A percentile compares a stretch with the other conserved stretches of the same genome.
These are phyloP conservation scores for Galagoides demidoff DNA, from an alignment of 2,797 vertebrate genomes.

Conservation along the genomic window DNA sequence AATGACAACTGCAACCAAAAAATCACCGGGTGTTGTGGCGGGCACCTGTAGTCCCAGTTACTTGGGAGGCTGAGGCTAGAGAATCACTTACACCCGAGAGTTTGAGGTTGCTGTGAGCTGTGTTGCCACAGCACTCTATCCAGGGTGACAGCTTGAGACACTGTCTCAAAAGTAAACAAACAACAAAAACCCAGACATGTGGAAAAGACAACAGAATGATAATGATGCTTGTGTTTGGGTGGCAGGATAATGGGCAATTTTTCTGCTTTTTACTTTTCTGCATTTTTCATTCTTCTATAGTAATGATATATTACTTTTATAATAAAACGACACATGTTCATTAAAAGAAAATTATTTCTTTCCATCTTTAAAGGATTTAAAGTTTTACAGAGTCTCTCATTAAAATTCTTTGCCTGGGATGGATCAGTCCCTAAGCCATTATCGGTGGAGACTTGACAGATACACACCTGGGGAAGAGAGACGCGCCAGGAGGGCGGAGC, in stretches of 20 bases:
- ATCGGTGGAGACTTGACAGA: slow-evolving; percentile 47
- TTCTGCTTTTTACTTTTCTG: background rate
- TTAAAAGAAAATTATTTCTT: slow-evolving; percentile 69
- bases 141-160: too few relatives aligned
- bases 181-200: background rate
- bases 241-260: background rate
- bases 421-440: slow-evolving; percentile 51
- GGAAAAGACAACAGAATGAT: background rate
- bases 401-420: slow-evolving; percentile 55
- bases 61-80: too few relatives aligned
- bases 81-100: too few relatives aligned
- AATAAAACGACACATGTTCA: slow-evolving; percentile 56
- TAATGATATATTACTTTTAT: slow-evolving; percentile 60
- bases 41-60: too few relatives aligned
- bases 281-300: background rate
- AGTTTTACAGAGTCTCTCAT: slow-evolving; percentile 62
- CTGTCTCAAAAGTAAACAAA: too few relatives aligned
- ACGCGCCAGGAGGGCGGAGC: background rate
- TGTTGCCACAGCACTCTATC: too few relatives aligned
- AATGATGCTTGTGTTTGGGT: background rate
- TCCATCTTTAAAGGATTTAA: slow-evolving; percentile 58
- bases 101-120: too few relatives aligned
- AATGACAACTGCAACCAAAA: too few relatives aligned
- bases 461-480: slow-evolving; percentile 10
- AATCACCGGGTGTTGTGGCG: too few relatives aligned